phyloP scores from a whole-genome alignment of 2,113 vertebrate species.

The Hassar affinis region DNA sequence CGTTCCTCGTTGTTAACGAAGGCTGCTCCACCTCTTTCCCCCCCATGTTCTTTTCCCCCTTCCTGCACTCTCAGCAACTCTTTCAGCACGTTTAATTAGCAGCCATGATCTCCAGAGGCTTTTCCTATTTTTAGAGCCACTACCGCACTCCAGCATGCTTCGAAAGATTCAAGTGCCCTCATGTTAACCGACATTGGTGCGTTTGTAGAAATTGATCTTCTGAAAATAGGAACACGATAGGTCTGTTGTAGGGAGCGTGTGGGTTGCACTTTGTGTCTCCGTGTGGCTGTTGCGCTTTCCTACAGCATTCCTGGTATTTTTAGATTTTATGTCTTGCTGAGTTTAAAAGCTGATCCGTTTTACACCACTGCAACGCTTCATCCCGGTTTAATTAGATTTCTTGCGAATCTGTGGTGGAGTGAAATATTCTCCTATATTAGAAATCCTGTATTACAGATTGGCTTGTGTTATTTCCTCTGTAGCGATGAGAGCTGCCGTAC shows the following conservation, averaged over 20 bases:
- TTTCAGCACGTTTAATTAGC: slow-evolving; percentile 46
- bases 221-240: background rate
- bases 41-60: slow-evolving; percentile 4
- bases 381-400: background rate
- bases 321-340: background rate
- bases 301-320: background rate
- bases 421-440: no score
- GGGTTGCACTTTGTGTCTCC: background rate
- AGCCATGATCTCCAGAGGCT: slow-evolving; percentile 41
- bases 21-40: background rate
- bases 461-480: background rate
- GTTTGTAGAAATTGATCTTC: background rate
- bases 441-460: background rate
- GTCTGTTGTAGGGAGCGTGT: background rate
- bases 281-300: background rate
- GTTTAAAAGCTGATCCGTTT: background rate
- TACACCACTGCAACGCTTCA: background rate
- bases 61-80: slow-evolving; percentile 32
- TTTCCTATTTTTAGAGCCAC: slow-evolving; percentile 41
- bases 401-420: background rate
- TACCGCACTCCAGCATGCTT: slow-evolving; percentile 22
- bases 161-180: slow-evolving; percentile 26
- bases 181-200: background rate
- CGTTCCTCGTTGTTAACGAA: background rate
- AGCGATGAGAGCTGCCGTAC: slow-evolving; percentile 84